Conservation (phyloP, 2,888 invertebrate species). For the Athrips mouffetella region DNA sequence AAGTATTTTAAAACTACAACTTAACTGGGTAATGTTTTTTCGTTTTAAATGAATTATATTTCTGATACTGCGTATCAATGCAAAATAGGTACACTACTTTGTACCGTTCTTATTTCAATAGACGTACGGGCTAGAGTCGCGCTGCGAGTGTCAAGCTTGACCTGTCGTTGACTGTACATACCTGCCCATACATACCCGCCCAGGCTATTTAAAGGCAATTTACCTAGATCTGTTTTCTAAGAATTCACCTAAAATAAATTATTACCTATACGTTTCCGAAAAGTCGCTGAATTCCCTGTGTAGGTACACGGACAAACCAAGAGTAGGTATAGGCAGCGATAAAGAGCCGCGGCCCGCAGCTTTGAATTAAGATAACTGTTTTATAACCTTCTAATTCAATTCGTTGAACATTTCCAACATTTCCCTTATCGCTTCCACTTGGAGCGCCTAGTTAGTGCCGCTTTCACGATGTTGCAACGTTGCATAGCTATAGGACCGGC, state of each 20-base stretch:
- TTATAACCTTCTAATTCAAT: conserved; percentile 62
- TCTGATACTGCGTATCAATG: too few species aligned
- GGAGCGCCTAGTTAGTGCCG: conserved; percentile 36
- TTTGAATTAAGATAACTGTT: conserved; percentile 67
- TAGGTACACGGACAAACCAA: conserved; percentile 31
- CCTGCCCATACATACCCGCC: neutral
- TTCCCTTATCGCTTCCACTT: conserved; percentile 51
- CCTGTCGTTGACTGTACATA: neutral
- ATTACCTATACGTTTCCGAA: too few species aligned
- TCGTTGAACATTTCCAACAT: conserved; percentile 44
- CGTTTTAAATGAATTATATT: too few species aligned
- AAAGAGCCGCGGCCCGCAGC: conserved; percentile 45
- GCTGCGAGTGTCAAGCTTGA: too few species aligned
- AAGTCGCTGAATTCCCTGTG: neutral
- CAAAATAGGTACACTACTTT: too few species aligned
- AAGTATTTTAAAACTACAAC: too few species aligned
- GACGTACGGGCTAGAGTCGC: too few species aligned
- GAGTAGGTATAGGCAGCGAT: too few species aligned
- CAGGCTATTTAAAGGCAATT: neutral
- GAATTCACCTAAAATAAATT: too few species aligned
- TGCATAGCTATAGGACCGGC: conserved; percentile 35
- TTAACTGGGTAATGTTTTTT: too few species aligned
- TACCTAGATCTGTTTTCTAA: neutral
- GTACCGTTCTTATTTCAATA: too few species aligned
- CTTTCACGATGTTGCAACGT: conserved; percentile 52